These are phyloP conservation scores for Enteromius paludinosus DNA, from an alignment of 2,797 vertebrate species.

Conservation along the genomic window DNA sequence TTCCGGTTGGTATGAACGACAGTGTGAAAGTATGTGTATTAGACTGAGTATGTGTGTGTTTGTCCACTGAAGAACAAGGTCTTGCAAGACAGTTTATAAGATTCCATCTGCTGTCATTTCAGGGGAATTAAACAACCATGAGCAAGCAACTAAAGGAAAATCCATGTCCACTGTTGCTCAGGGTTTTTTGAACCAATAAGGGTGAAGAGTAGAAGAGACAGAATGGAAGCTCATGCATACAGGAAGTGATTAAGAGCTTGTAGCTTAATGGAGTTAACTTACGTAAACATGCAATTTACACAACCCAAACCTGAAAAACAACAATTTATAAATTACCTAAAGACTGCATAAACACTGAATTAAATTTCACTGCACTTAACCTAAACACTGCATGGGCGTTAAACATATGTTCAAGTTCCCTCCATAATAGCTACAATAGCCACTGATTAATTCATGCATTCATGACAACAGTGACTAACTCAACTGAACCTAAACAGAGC, in stretches of 20 bases:
- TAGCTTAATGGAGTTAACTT: neutral
- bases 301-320: neutral
- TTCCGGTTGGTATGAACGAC: slow-evolving; percentile 30
- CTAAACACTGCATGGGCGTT: neutral
- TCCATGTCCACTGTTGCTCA: slow-evolving; percentile 19
- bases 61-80: slow-evolving; percentile 33
- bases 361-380: neutral
- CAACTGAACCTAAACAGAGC: neutral
- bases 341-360: neutral
- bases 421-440: neutral
- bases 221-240: neutral
- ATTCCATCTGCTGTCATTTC: slow-evolving; percentile 45
- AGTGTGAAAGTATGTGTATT: slow-evolving; percentile 23
- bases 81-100: slow-evolving; percentile 44
- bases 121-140: slow-evolving; percentile 32
- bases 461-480: neutral
- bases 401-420: neutral
- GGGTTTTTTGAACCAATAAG: slow-evolving; percentile 10
- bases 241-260: slow-evolving; percentile 28
- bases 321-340: neutral
- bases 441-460: neutral
- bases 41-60: slow-evolving; percentile 34
- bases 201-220: slow-evolving; percentile 4
- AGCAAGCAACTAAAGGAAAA: slow-evolving; percentile 33
- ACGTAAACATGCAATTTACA: neutral